Evolutionary conservation across 1,140 invertebrate species (phyloP), one percentile per base, ranked within the genome.

Genomic region (Drosophila truncata): DNA sequence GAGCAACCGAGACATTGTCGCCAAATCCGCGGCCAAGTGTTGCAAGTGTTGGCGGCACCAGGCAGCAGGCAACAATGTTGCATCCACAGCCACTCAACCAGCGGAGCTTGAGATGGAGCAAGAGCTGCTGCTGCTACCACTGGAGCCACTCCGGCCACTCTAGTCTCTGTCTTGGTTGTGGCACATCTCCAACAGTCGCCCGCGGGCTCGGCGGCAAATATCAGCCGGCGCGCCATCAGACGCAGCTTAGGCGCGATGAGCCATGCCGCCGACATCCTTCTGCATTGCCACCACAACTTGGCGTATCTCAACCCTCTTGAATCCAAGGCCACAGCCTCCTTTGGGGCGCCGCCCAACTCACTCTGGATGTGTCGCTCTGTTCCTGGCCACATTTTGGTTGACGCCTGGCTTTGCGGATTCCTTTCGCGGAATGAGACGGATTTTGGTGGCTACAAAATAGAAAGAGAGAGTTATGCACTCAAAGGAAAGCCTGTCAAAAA

Each of bases 1-100:
- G 65, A 78, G 75, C 77, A 80, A 69, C 71, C 83, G 60, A 76
- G 71, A 87, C 83, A 82, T 83, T 87, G 83, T 87, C 80, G 67
- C 83, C 76, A 87, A 87, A 87, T 87, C 83, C 83, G 76, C 80
- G 82, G 54, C 78, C 72, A 81, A 88, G 78, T 88, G 84, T 80
- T 90, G 84, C 83, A 82, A 82, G 67, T 70, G 81, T n/a, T n/a
- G n/a, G n/a, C n/a, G n/a, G n/a, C 83, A 82, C 79, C 83, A 73
- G 76, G 65, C 31, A 64, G 42, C 39, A 37, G 70, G 57, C 63
- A 55, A 62, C 84, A 88, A 61, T 80, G 83, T 87, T 88, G 83
- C 83, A 72, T 57, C 46, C 52, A 41, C 61, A 50, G 39, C 41
- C 49, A 35, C 54, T 54, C 52, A 33, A 41, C n/a, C 29, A 25